Conservation (phyloP, 2,113 vertebrate species). For the Penelope pileata region DNA sequence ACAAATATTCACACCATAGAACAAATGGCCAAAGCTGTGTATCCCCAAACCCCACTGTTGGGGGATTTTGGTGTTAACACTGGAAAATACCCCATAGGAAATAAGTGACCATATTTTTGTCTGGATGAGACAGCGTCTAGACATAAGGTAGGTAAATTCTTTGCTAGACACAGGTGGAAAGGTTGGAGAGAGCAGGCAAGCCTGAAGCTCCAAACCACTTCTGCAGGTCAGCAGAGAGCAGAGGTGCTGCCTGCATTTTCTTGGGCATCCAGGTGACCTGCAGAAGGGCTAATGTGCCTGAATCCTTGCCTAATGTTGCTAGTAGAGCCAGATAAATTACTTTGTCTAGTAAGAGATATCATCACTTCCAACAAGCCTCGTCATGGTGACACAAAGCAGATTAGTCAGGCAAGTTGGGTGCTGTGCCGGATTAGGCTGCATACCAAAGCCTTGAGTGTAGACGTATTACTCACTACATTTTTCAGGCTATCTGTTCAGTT, state of each 20-base stretch:
- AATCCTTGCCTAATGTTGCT: slow-evolving; percentile 3
- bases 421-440: slow-evolving; percentile 52
- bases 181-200: background rate
- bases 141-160: background rate
- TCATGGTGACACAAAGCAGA: slow-evolving; percentile 52
- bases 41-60: background rate
- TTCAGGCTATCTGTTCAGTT: slow-evolving; percentile 48
- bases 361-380: slow-evolving; percentile 28
- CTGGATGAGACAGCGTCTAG: background rate
- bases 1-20: background rate
- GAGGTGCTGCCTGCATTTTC: background rate
- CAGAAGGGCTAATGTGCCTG: background rate
- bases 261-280: background rate
- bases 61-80: background rate
- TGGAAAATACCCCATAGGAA: background rate
- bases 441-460: slow-evolving; percentile 57
- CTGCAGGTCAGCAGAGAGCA: background rate
- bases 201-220: background rate
- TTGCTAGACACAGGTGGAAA: background rate
- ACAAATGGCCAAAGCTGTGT: background rate
- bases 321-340: slow-evolving; percentile 10
- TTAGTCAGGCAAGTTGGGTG: slow-evolving; percentile 47
- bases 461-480: slow-evolving; percentile 28
- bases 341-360: slow-evolving; percentile 18
- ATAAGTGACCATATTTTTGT: background rate